Conservation (phyloP, 2,888 invertebrate genomes). For the Hermaeophaga mercurialis region DNA sequence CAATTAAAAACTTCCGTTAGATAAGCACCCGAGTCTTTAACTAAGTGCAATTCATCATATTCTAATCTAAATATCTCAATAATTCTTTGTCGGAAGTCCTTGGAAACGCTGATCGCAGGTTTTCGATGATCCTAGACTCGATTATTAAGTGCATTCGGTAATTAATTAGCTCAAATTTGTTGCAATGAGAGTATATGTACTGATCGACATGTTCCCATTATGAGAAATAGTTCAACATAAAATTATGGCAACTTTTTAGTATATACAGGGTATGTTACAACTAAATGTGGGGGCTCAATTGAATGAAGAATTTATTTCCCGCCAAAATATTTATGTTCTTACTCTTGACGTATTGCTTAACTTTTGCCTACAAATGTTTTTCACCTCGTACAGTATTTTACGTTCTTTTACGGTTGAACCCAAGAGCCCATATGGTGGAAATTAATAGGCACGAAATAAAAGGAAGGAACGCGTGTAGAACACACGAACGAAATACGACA, state of each 20-base stretch:
- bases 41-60: constrained; percentile 30
- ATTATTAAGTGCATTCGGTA: neutral
- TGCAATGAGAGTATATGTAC: neutral
- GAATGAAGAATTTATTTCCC: too few species aligned
- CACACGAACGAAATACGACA: constrained; percentile 23
- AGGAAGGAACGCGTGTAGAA: constrained; percentile 21
- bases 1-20: constrained; percentile 34
- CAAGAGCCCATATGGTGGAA: constrained; percentile 15
- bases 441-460: constrained; percentile 7
- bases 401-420: too few species aligned
- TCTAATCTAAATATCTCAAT: constrained; percentile 34
- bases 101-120: constrained; percentile 9
- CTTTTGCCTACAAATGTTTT: too few species aligned
- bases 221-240: too few species aligned
- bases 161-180: neutral
- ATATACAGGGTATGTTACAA: too few species aligned
- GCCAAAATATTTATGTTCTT: too few species aligned
- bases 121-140: constrained; percentile 2
- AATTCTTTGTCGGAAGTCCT: constrained; percentile 31
- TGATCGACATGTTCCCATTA: neutral
- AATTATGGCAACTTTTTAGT: too few species aligned
- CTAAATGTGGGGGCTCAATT: too few species aligned
- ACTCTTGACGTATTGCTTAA: too few species aligned
- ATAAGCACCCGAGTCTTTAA: constrained; percentile 11
- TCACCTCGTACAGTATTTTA: too few species aligned